phyloP scores from a whole-genome alignment of 2,888 invertebrate genomes.

The Cheilosia urbana region DNA sequence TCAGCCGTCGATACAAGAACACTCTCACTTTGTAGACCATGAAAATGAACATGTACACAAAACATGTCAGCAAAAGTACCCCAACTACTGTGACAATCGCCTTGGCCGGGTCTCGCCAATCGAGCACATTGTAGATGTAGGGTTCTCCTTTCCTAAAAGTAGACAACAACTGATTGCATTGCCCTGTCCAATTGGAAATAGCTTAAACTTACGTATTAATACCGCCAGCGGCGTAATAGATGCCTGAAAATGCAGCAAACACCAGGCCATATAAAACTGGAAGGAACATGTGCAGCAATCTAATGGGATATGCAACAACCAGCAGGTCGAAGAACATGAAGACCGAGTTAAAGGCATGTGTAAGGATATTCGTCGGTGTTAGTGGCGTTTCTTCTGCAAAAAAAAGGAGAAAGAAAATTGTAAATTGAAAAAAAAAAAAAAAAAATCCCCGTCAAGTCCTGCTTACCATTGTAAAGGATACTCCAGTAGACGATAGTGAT shows the following conservation, averaged over 20 bases:
- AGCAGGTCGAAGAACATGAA: constrained; percentile 90
- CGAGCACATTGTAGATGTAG: constrained; percentile 90
- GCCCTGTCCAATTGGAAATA: not conserved
- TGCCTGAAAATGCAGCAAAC: constrained; percentile 85
- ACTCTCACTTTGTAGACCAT: constrained; percentile 81
- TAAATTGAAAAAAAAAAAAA: not conserved
- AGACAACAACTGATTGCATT: not conserved
- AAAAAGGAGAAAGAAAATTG: not conserved
- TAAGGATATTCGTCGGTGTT: constrained; percentile 88
- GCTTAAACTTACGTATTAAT: constrained; percentile 84
- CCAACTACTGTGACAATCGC: constrained; percentile 80
- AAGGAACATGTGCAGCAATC: constrained; percentile 87
- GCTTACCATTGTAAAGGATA: constrained; percentile 80
- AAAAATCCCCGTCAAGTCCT: not conserved
- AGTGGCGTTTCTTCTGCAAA: constrained; percentile 85
- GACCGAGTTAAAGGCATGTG: constrained; percentile 90
- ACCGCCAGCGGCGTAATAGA: constrained; percentile 88
- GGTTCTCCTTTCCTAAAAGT: constrained; percentile 85
- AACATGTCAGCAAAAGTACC: constrained; percentile 80
- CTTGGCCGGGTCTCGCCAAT: constrained; percentile 88
- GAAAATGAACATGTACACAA: constrained; percentile 81
- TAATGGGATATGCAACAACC: constrained; percentile 89
- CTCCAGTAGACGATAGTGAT: constrained; percentile 91
- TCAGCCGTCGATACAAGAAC: constrained; percentile 79
- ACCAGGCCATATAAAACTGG: constrained; percentile 86